Base-by-base conservation (phyloP, 2,113 vertebrate species). In the Paradisaea rubra region DNA sequence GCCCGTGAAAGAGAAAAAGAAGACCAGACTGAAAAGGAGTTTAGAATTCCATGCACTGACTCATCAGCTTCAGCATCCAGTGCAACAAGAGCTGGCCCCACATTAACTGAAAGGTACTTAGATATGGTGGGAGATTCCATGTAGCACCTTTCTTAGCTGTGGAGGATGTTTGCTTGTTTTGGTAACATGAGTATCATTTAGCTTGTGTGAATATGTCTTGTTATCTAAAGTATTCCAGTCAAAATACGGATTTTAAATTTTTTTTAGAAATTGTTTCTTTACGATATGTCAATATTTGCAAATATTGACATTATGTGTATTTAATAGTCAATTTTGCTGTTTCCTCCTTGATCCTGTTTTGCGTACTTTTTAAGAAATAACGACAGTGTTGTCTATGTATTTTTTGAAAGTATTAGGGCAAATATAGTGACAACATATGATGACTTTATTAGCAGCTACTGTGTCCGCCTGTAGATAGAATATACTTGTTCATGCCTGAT, bases 1-100 rank as follows among this genome's bases (percentile, higher is more conserved):
- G 97, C 98, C 65, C 97, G 97, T 96, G 98, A 97, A 91, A 98
- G 77, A 96, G 97, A 98, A 52, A 96, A 95, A 66, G 96, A 97
- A 92, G 96, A 96, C 24, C 84, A 95, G 57, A 93, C 94, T 95
- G 97, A 96, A 82, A 97, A 97, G 84, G 96, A 94, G 54, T 82
- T 94, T 35, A 96, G 65, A 94, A 91, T 71, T 78, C 92, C 83
- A 44, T 78, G 5, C 23, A 27, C 88, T 57, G 85, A 86, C 84
- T 78, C 94, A 33, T 89, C 84, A 68, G 30, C 97, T 74, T 97
- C 98, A 68, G 63, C 80, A 44, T 97, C 97, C 50, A 70, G 76
- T 71, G 27, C 77, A 41, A n/a, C 15, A 72, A 80, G 77, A 87
- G 39, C 72, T 69, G n/a, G 66, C 22, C 59, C 91, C 5, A 42